Conservation (phyloP, 1,140 invertebrate species). For the Macrobrachium rosenbergii region DNA sequence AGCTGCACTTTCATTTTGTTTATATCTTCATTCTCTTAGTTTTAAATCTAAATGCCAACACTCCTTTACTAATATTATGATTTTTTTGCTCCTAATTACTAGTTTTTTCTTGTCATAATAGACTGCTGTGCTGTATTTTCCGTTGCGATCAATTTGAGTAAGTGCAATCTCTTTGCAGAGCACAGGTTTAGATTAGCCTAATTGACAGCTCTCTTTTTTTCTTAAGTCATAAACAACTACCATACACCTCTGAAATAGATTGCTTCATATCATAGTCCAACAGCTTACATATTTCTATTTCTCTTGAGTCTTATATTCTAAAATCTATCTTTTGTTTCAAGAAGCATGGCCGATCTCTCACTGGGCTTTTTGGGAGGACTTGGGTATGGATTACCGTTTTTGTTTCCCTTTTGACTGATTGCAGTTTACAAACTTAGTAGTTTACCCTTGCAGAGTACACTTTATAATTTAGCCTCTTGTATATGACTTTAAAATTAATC, state of each 20-base stretch:
- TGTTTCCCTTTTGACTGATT: constrained; percentile 38
- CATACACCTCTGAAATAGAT: neutral
- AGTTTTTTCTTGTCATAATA: too few species aligned
- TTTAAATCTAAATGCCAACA: neutral
- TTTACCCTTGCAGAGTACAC: neutral
- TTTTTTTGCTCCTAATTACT: too few species aligned
- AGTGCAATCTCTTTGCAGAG: too few species aligned
- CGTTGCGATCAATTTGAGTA: too few species aligned
- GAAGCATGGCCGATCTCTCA: constrained; percentile 72
- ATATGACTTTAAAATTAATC: too few species aligned
- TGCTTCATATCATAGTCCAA: neutral
- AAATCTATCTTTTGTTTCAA: constrained; percentile 55
- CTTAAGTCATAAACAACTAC: neutral
- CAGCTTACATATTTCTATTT: neutral
- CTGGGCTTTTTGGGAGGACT: constrained; percentile 71
- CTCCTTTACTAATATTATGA: too few species aligned
- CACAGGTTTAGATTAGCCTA: too few species aligned
- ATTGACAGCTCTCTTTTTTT: neutral
- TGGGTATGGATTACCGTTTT: constrained; percentile 49
- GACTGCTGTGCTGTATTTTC: too few species aligned
- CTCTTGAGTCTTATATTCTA: constrained; percentile 3
- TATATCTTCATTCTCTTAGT: constrained; percentile 7
- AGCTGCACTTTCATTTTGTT: constrained; percentile 54
- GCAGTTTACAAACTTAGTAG: constrained; percentile 17
- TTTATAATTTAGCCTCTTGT: neutral